Evolutionary conservation across 92 coral and sea anemone genomes (phyloP).

Genomic region (Zoanthus solanderi): DNA sequence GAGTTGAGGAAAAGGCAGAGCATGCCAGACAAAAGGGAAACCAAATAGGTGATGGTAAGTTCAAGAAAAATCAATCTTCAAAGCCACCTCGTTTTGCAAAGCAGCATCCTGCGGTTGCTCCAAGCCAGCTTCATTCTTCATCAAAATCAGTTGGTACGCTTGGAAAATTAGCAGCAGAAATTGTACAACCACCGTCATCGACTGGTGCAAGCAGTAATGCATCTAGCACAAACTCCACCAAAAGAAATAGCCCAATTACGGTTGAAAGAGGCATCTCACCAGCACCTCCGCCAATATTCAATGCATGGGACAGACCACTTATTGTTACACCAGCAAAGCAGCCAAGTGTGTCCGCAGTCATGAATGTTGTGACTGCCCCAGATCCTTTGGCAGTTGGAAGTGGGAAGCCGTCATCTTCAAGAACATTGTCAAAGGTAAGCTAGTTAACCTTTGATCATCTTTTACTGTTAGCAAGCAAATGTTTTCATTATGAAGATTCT

Average conservation of each 20-base stretch:
- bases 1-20: conserved; percentile 77
- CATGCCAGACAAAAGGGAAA: conserved; percentile 70
- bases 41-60: conserved; percentile 59
- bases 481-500: not conserved
- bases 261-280: conserved; percentile 92
- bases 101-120: conserved; percentile 69
- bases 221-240: conserved; percentile 89
- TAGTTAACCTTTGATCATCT: not conserved
- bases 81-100: conserved; percentile 96
- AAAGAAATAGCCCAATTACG: conserved; percentile 86
- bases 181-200: conserved; percentile 59
- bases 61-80: conserved; percentile 77
- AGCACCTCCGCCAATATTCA: conserved; percentile 87
- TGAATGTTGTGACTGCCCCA: conserved; percentile 72
- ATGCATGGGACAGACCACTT: conserved; percentile 98
- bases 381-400: conserved; percentile 99
- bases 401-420: conserved; percentile 88
- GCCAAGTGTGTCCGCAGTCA: conserved; percentile 67
- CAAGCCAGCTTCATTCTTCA: conserved; percentile 61
- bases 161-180: conserved; percentile 75
- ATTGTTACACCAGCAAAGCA: conserved; percentile 92
- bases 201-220: conserved; percentile 74
- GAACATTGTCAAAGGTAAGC: conserved; percentile 67
- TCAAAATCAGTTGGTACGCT: conserved; percentile 63
- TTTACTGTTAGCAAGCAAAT: not conserved